Conservation (phyloP, 2,113 vertebrate species). For the Ptyas mucosa region DNA sequence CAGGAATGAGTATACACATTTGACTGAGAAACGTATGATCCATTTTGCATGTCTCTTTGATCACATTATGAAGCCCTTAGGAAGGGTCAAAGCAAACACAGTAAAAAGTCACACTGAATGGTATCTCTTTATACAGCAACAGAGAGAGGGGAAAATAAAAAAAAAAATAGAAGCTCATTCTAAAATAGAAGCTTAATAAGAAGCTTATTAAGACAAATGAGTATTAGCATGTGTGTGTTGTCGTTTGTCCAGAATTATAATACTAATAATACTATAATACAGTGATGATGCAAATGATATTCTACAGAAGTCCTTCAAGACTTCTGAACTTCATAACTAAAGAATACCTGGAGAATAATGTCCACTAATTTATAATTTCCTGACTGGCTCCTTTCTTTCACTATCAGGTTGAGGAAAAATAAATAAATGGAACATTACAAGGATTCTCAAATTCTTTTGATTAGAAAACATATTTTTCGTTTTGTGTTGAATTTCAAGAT, state of each 20-base stretch:
- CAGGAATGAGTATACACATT: neutral
- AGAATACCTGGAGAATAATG: neutral
- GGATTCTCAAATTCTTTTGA: neutral
- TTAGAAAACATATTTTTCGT: neutral
- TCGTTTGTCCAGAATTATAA: conserved; percentile 14
- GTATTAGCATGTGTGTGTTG: conserved; percentile 5
- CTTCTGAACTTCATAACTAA: conserved; percentile 18
- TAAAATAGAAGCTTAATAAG: neutral
- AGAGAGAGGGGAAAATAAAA: neutral
- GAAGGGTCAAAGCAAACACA: neutral
- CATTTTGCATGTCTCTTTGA: neutral
- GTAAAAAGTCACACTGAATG: neutral
- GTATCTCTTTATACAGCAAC: neutral
- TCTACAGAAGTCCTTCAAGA: neutral
- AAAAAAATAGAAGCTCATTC: neutral
- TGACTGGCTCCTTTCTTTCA: neutral
- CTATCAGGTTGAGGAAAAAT: neutral
- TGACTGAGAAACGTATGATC: neutral
- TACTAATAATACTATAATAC: neutral
- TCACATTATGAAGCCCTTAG: neutral
- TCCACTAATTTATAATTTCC: neutral
- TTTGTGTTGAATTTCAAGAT: neutral
- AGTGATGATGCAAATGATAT: neutral
- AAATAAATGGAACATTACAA: neutral
- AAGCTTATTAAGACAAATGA: conserved; percentile 4